These are phyloP conservation scores for Micromussa lordhowensis DNA, from an alignment of 92 coral and sea anemone species.

Conservation along the genomic window DNA sequence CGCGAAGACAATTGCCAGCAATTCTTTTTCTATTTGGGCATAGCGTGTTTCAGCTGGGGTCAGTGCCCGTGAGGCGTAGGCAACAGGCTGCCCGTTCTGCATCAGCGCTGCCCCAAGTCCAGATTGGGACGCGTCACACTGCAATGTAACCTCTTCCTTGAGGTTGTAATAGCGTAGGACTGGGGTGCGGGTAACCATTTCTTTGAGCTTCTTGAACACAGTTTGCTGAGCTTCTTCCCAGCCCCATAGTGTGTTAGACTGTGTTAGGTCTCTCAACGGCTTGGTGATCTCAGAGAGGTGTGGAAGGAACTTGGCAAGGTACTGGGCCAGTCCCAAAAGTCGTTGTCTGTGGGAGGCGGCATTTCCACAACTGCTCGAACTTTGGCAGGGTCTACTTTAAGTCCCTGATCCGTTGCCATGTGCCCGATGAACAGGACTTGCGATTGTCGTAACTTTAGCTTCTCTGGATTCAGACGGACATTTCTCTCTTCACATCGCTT, in stretches of 20 bases:
- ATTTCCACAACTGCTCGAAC: conserved; percentile 54
- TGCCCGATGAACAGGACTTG: conserved; percentile 55
- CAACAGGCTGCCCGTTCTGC: conserved; percentile 66
- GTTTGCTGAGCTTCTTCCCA: conserved; percentile 52
- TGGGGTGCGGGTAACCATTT: too few species aligned
- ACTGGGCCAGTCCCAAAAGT: conserved; percentile 59
- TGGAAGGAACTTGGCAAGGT: too few species aligned
- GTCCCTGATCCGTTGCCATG: conserved; percentile 57
- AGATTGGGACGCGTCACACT: conserved; percentile 68
- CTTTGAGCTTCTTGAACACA: too few species aligned
- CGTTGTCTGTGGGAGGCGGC: conserved; percentile 71
- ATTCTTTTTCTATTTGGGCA: conserved; percentile 65
- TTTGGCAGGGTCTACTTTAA: conserved; percentile 51
- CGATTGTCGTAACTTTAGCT: too few species aligned
- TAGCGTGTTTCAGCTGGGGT: conserved; percentile 63
- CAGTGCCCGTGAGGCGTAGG: conserved; percentile 64
- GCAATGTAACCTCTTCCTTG: conserved; percentile 53
- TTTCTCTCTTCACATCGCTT: conserved; percentile 33
- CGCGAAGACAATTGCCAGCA: conserved; percentile 57
- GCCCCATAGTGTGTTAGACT: conserved; percentile 30
- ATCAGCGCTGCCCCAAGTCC: conserved; percentile 57
- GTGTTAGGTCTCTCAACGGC: conserved; percentile 55
- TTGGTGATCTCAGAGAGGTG: too few species aligned
- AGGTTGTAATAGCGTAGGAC: conserved; percentile 65
- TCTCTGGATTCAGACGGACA: conserved; percentile 27